Conservation (phyloP, 2,888 invertebrate genomes). For the Scelioninae gen. 1 region DNA sequence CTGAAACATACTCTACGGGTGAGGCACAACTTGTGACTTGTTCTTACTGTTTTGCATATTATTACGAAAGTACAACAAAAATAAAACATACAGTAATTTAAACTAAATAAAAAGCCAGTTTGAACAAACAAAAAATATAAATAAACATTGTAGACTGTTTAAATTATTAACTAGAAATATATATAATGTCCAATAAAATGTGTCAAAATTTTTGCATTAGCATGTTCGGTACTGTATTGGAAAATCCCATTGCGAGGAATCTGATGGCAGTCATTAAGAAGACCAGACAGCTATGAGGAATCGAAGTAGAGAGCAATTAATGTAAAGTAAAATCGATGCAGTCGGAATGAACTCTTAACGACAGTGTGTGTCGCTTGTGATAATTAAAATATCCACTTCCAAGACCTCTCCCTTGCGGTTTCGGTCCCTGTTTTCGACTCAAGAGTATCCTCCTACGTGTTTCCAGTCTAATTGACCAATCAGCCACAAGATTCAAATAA, state of each 20-base stretch:
- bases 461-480: conserved; percentile 84
- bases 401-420: conserved; percentile 74
- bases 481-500: conserved; percentile 82
- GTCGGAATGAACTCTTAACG: conserved; percentile 73
- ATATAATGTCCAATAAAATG: conserved; percentile 6
- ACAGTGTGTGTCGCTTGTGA: conserved; percentile 76
- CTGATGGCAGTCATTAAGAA: conserved; percentile 65
- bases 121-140: no score
- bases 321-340: conserved; percentile 79
- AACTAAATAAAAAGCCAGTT: conserved; percentile 25
- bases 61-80: conserved; percentile 45
- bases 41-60: conserved; percentile 77
- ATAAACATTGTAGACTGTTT: no score
- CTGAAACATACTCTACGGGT: conserved; percentile 86
- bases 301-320: conserved; percentile 81
- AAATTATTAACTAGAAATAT: no score
- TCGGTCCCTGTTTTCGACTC: conserved; percentile 69
- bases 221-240: conserved; percentile 38
- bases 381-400: conserved; percentile 84
- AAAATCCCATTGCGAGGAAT: conserved; percentile 20
- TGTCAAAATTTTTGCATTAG: conserved; percentile 22
- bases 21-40: conserved; percentile 84
- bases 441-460: conserved; percentile 81
- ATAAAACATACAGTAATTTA: background rate
- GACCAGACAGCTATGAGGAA: conserved; percentile 68